Evolutionary conservation across 2,797 vertebrate genomes (phyloP).

Genomic region (Lagodon rhomboides): DNA sequence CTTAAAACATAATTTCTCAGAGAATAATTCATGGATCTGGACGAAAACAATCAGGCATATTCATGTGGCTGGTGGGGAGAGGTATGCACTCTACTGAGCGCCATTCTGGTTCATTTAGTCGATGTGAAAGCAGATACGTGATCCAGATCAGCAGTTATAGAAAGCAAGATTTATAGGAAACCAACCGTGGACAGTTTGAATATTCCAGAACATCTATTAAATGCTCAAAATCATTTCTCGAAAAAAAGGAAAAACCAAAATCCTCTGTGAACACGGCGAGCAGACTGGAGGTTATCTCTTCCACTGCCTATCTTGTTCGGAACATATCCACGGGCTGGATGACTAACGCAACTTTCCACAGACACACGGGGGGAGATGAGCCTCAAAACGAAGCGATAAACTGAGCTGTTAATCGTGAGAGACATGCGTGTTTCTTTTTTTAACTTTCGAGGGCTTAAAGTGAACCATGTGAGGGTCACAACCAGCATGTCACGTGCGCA

Average conservation of each 20-base stretch:
- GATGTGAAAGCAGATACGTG: too few species aligned
- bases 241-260: background rate
- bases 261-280: background rate
- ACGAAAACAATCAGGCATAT: too few species aligned
- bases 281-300: constrained; percentile 13
- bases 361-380: constrained; percentile 1
- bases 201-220: too few species aligned
- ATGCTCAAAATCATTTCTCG: background rate
- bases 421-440: background rate
- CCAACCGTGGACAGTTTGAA: too few species aligned
- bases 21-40: too few species aligned
- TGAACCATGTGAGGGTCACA: background rate
- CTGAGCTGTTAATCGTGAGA: background rate
- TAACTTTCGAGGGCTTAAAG: background rate
- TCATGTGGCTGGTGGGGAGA: too few species aligned
- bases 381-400: constrained; percentile 31
- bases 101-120: background rate
- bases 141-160: too few species aligned
- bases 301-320: background rate
- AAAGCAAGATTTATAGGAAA: too few species aligned
- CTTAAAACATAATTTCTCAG: too few species aligned
- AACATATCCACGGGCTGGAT: background rate
- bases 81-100: too few species aligned
- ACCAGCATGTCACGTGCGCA: background rate
- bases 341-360: background rate